Base-by-base conservation (phyloP, 92 coral and sea anemone genomes). In the Porites divaricata region DNA sequence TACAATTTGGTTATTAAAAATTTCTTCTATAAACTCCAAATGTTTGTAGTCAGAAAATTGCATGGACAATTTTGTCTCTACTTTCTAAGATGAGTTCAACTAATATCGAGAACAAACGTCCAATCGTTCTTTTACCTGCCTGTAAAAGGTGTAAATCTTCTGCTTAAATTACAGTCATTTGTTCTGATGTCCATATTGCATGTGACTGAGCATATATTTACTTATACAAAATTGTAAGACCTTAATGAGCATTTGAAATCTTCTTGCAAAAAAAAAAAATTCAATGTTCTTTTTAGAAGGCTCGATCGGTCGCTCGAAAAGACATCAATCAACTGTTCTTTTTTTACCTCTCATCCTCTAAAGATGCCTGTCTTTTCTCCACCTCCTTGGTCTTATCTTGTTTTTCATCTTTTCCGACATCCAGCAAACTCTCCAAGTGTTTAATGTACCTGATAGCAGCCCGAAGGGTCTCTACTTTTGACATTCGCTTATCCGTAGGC, bases 401-500 rank as follows among this genome's bases (percentile, higher is more conserved):
- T 84, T 84, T 84, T 2, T 66, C 67, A 49, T 84, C 88, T 75
- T 66, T 75, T 28, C 81, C 72, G 68, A 84, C 78, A 67, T 97
- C 95, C 22, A 97, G 91, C 70, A 97, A 87, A 75, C 87, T 93
- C 76, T 97, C 99, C 67, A 97, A 91, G 70, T 93, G 94, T 69
- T 95, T 91, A 25, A 97, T 97, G 75, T 97, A 97, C 74, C 98
- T 92, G 26, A 97, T 97, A 10, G 99, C 99, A 10, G 99, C 99
- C 65, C 99, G 86, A 53, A 97, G 71, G 15, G 99, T 97, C 77
- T 97, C 99, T 41, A 97, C 99, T 62, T 97, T 97, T 35, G 98
- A 95, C 99, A 97, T 97, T 6, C 99, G 93, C 65, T 97, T 97
- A 67, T 97, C 98, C 41, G 99, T 92, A 0, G 99, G 99, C 75